A percentile compares a stretch with the other conserved stretches of the same genome.
These are phyloP conservation scores for Heliconius hewitsoni DNA, from an alignment of 1,140 invertebrate species.

Conservation along the genomic window DNA sequence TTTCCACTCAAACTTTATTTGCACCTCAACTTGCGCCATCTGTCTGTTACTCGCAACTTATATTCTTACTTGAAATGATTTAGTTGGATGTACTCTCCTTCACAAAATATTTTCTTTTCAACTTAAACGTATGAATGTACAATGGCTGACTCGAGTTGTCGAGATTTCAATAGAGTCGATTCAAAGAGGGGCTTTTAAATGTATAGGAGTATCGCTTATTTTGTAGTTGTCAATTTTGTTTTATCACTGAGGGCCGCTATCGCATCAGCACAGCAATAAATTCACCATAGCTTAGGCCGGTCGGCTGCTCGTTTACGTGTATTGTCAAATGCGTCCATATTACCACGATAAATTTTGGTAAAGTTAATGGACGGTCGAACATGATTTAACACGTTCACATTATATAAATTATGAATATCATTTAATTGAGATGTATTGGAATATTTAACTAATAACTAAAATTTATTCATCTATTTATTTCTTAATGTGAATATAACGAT, in stretches of 20 bases:
- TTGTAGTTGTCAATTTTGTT: constrained; percentile 33
- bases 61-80: constrained; percentile 78
- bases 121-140: constrained; percentile 71
- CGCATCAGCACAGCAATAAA: constrained; percentile 41
- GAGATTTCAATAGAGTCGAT: constrained; percentile 46
- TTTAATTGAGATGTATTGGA: constrained; percentile 7
- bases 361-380: constrained; percentile 20
- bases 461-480: neutral
- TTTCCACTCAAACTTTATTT: constrained; percentile 81
- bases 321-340: constrained; percentile 36
- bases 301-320: constrained; percentile 35
- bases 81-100: constrained; percentile 73
- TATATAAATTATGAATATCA: constrained; percentile 11
- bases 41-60: constrained; percentile 77
- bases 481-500: neutral
- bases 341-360: constrained; percentile 33
- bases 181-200: constrained; percentile 39
- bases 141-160: constrained; percentile 55
- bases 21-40: constrained; percentile 77
- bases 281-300: constrained; percentile 33
- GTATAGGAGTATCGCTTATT: constrained; percentile 33
- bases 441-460: neutral
- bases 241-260: constrained; percentile 33
- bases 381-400: constrained; percentile 24
- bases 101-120: constrained; percentile 77